phyloP scores from a whole-genome alignment of 1,140 invertebrate species.

The Lepidurus apus region DNA sequence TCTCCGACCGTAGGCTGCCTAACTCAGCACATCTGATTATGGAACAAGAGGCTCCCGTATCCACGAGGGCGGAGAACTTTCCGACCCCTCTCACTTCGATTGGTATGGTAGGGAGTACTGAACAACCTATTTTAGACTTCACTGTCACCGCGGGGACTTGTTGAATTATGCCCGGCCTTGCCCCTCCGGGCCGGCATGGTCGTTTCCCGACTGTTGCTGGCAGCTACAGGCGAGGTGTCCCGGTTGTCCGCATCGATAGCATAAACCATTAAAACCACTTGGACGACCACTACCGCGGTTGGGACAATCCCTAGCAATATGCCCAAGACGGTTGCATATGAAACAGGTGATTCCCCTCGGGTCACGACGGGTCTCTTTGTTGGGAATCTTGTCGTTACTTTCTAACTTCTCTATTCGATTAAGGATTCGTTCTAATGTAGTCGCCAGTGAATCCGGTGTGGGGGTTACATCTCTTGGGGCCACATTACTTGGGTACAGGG shows the following conservation, averaged over 20 bases:
- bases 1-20: neutral
- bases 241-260: neutral
- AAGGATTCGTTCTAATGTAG: neutral
- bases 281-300: neutral
- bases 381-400: neutral
- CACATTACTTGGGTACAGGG: neutral
- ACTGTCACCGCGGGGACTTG: neutral
- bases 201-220: neutral
- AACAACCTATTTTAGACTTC: neutral
- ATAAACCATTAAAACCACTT: neutral
- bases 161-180: neutral
- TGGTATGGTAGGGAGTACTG: neutral
- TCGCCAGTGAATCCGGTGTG: neutral
- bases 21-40: neutral
- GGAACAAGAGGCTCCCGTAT: neutral
- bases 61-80: neutral
- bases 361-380: neutral
- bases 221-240: neutral
- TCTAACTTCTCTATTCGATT: neutral
- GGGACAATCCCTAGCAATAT: neutral
- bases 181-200: neutral
- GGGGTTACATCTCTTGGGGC: neutral
- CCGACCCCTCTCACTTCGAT: neutral
- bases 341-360: neutral
- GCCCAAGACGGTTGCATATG: neutral